A percentile compares a stretch with the other conserved stretches of the same genome.
phyloP scores from a whole-genome alignment of 2,113 vertebrate species.

The Carollia perspicillata region DNA sequence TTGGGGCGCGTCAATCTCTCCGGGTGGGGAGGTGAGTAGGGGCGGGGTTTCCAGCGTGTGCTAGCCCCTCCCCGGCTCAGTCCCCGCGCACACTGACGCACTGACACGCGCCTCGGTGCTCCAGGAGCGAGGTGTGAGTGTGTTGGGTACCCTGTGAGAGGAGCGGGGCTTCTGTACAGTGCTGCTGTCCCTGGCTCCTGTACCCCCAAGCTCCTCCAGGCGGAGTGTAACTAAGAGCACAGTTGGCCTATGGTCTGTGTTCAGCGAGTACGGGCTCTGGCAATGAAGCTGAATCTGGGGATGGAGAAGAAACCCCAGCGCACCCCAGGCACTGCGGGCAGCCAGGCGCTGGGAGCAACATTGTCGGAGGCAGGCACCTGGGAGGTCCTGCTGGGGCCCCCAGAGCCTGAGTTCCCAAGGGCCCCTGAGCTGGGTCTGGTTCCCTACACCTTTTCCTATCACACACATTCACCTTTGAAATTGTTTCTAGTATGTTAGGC shows the following conservation, averaged over 20 bases:
- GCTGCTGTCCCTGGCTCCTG: not conserved
- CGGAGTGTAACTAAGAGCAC: not conserved
- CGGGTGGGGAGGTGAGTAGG: not conserved
- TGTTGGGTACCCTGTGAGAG: not conserved
- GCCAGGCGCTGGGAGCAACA: not conserved
- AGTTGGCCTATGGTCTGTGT: not conserved
- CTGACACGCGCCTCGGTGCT: not conserved
- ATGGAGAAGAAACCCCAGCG: not conserved
- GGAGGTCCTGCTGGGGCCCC: not conserved
- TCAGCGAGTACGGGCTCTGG: not conserved
- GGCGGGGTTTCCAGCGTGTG: not conserved
- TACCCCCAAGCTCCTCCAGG: not conserved
- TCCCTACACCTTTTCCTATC: not conserved
- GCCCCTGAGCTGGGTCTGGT: not conserved
- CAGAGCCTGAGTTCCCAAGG: not conserved
- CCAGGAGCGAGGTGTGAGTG: not conserved
- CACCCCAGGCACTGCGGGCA: not conserved
- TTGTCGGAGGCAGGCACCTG: not conserved
- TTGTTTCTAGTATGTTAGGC: not conserved
- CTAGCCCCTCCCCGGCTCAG: not conserved
- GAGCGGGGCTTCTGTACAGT: not conserved
- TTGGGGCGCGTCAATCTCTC: slow-evolving; percentile 14
- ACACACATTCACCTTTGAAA: not conserved
- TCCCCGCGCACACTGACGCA: not conserved
- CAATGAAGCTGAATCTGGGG: not conserved